Base-by-base conservation (phyloP, 2,888 invertebrate genomes). In the Tipula helvola region DNA sequence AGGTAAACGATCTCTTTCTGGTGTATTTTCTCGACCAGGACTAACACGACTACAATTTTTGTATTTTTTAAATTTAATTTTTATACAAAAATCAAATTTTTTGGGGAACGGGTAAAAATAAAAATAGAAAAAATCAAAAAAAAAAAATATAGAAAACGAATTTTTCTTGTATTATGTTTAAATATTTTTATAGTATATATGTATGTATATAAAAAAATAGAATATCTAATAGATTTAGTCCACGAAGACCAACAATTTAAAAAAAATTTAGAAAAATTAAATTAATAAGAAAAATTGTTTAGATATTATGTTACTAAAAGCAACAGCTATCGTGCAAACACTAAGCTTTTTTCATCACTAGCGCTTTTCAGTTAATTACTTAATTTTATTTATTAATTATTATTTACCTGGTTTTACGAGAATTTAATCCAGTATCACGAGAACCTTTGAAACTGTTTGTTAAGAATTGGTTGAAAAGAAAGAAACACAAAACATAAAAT, bases 1-100 rank as follows among this genome's bases (percentile, higher is more conserved):
- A 89, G 97, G 97, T 93, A 96, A 94, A 89, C 93, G 92, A 91
- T 94, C 94, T 90, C 95, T 93, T 91, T 96, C 96, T 88, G 97
- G 96, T 89, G 96, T 96, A 92, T 97, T 97, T 92, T 96, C 96
- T 89, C 96, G 94, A 90, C 95, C 96, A 89, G 97, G 97, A 92
- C 97, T 97, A 93, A 95, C 93, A 92, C 97, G 96, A 94, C 97
- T 97, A 94, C 92, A 71, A 28, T 71, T 71, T 71, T 28, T 71
- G 71, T 28, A 93, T 83, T 85, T 85, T 85, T 42, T 7, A 42
- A 42, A 85, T 39, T 39, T 85, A 42, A 39, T 86, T 71, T 36
- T 85, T 39, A 42, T 83, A 87, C 85, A 86, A 41, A 87, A 47
- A 71, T 36, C 83, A 12, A 16, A 83, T 86, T 86, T 87, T 57